Base-by-base conservation (phyloP, 2,797 vertebrate species). In the Fratercula arctica region DNA sequence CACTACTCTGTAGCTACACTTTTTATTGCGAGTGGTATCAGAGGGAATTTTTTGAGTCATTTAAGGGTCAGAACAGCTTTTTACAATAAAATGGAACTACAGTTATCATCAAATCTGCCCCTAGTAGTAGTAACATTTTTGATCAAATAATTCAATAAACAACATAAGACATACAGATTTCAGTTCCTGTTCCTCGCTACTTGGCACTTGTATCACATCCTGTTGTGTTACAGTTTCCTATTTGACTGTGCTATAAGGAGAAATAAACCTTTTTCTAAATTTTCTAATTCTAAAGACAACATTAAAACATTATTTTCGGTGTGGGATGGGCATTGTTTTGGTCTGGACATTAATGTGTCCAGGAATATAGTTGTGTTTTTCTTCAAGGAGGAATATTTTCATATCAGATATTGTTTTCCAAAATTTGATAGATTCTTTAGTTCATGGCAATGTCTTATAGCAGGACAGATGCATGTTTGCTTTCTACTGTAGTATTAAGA, bases 141-240 rank as follows among this genome's bases (percentile, higher is more conserved):
- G 14, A 94, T 67, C 46, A 95, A 86, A 94, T 69, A 81, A 88
- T 78, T 91, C 68, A 96, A 91, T 64, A 88, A 94, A 94, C 80
- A 93, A 19, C 41, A 37, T 29, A 77, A 83, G 66, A 66, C 56
- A 51, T 10, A 24, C 5, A 80, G 45, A 92, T 96, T 93, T 96
- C 88, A 37, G 96, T 96, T 97, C 88, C 92, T 19, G 4, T 95
- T 96, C 87, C 81, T 92, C 84, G 83, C 72, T 83, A n/a, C 29
- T 92, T 89, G 81, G 53, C 81, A 94, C 45, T 26, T 2, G 0
- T 92, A 89, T 46, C 90, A 93, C 81, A 96, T 95, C 92, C 93
- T 95, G 95, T 91, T 85, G 46, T 23, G 37, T 43, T 95, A 74
- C 1, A 0, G 46, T 72, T 93, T 95, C 72, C 28, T 81, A 95